phyloP scores from a whole-genome alignment of 2,888 invertebrate genomes.

The Osedax fenrisi region DNA sequence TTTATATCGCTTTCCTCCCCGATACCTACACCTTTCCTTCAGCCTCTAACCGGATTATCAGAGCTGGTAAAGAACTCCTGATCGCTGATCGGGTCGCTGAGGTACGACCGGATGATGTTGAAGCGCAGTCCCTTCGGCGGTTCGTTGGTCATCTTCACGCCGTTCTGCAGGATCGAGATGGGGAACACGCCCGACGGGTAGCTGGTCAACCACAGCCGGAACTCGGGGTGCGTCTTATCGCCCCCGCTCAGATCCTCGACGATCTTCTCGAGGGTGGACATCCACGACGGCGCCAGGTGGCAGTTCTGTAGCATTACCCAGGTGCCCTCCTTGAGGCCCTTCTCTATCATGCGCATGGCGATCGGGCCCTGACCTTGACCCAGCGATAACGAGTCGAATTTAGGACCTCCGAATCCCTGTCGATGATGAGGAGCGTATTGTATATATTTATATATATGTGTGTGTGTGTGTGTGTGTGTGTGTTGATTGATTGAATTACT shows the following conservation, averaged over 20 bases:
- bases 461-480: not conserved
- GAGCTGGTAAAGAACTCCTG: conserved; percentile 63
- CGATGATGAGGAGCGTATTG: no score
- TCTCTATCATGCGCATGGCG: conserved; percentile 50
- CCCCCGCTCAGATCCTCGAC: conserved; percentile 51
- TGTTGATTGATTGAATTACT: no score
- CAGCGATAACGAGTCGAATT: conserved; percentile 51
- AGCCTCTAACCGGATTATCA: conserved; percentile 43
- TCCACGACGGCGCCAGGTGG: conserved; percentile 52
- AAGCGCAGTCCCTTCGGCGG: conserved; percentile 52
- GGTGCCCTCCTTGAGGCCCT: conserved; percentile 50
- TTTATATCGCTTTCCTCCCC: not conserved
- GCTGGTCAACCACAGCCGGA: conserved; percentile 52
- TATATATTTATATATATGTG: no score
- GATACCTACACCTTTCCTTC: not conserved
- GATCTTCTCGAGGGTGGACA: conserved; percentile 51
- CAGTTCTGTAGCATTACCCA: conserved; percentile 53
- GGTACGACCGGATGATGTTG: conserved; percentile 54
- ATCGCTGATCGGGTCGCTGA: conserved; percentile 74
- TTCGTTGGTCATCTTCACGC: conserved; percentile 53
- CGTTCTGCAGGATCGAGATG: conserved; percentile 52
- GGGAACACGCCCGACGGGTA: conserved; percentile 51
- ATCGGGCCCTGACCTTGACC: conserved; percentile 53
- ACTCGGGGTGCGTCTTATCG: conserved; percentile 51
- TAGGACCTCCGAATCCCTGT: conserved; percentile 51